Evolutionary conservation across 2,888 invertebrate genomes (phyloP), one percentile per base, ranked within the genome.

Genomic region (Tolmerus cingulatus): DNA sequence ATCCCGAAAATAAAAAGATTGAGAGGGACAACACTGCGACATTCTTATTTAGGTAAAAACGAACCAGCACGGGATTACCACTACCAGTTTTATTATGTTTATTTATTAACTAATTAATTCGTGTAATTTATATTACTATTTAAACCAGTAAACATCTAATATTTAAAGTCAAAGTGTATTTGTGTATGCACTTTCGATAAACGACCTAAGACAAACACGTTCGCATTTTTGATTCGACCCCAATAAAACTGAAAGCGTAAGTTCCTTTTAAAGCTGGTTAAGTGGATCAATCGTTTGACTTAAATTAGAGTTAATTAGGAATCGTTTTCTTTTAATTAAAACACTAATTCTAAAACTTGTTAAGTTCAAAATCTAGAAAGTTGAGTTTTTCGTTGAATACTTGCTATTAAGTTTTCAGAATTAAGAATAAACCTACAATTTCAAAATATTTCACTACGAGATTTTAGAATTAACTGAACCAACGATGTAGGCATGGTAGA

Each of bases 41-140:
- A 84, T 84, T 84, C 84, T 84, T 84, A 81, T 84, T 84, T 84
- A 74, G 74, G 57, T 12, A 55, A 74, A 81, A 74, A 74, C 81
- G 77, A 86, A 87, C 77, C 74, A 74, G 74, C 66, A 82, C 87
- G 87, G 88, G 88, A 87, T 87, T 88, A 84, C 87, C 37, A 87
- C 84, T 84, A 87, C 37, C 76, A 84, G 34, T 84, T 82, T 77
- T 86, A 43, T 85, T 76, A 76, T 87, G 76, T 87, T 86, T 88
- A 87, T 88, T 88, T 87, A 87, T 88, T 88, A 82, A 87, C 87
- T 87, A 88, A 87, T 85, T 87, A 88, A 87, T 87, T 81, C 66
- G 85, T 88, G 87, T 88, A 88, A 87, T 87, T 88, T 88, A 87
- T 87, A 88, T 34, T 77, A 76, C 23, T 86, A 51, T 76, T 46